A percentile compares a stretch with the other conserved stretches of the same genome.
phyloP scores from a whole-genome alignment of 1,140 invertebrate genomes.

The Nixonia krombeini region DNA sequence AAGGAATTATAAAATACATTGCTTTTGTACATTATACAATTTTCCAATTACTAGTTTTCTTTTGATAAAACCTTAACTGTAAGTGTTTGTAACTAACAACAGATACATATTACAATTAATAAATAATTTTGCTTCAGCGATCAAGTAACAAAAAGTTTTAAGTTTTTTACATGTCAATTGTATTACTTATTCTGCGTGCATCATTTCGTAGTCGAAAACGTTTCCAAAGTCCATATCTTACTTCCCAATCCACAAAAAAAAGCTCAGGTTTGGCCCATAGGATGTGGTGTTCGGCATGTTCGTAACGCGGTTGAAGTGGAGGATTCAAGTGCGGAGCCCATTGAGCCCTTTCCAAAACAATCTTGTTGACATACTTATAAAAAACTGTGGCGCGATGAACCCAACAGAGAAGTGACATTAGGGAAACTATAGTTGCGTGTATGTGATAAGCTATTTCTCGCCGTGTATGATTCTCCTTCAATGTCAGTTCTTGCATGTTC shows the following conservation, averaged over 20 bases:
- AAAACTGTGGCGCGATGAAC: constrained; percentile 73
- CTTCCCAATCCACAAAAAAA: constrained; percentile 77
- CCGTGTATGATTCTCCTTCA: constrained; percentile 47
- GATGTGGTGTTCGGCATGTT: constrained; percentile 72
- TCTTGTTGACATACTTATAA: constrained; percentile 73
- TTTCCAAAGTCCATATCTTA: constrained; percentile 76
- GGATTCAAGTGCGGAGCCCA: constrained; percentile 77
- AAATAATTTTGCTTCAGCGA: too few relatives aligned
- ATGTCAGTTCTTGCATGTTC: constrained; percentile 72
- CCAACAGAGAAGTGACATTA: constrained; percentile 75
- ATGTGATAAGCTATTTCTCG: constrained; percentile 67
- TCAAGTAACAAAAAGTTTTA: too few relatives aligned
- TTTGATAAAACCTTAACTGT: too few relatives aligned
- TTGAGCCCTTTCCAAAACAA: constrained; percentile 71
- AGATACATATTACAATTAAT: too few relatives aligned
- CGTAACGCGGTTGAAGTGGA: constrained; percentile 71
- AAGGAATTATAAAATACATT: too few relatives aligned
- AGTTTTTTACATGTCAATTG: neutral
- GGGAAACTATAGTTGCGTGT: constrained; percentile 73
- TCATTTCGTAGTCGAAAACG: constrained; percentile 65
- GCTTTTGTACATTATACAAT: too few relatives aligned
- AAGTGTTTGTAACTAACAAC: too few relatives aligned
- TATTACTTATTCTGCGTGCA: constrained; percentile 48
- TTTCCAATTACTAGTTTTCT: too few relatives aligned
- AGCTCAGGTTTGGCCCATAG: constrained; percentile 75